Conservation (phyloP, 2,888 invertebrate genomes). For the Drosophila borealis region DNA sequence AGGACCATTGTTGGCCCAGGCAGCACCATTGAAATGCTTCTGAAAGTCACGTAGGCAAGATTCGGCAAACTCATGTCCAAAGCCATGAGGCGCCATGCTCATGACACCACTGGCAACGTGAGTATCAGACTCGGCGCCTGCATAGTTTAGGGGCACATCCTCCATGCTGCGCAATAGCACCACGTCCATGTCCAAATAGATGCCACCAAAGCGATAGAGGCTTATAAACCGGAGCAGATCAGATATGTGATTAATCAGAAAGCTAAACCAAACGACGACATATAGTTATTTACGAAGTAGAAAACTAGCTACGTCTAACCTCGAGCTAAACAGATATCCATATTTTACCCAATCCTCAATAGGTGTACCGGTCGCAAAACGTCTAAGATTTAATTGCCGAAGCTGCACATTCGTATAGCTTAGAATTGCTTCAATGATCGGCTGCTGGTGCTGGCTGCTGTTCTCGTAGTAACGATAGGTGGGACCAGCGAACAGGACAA, state of each 20-base stretch:
- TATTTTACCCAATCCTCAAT: constrained; percentile 77
- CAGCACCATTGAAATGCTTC: constrained; percentile 86
- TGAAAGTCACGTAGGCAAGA: constrained; percentile 86
- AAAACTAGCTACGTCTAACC: constrained; percentile 41
- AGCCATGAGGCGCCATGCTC: constrained; percentile 86
- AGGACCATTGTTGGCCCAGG: constrained; percentile 86
- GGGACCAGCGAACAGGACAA: constrained; percentile 81
- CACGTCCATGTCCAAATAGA: constrained; percentile 91
- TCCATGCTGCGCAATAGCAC: constrained; percentile 87
- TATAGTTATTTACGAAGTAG: no score
- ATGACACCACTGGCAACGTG: constrained; percentile 89
- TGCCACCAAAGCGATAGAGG: constrained; percentile 91
- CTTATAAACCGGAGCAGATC: constrained; percentile 82
- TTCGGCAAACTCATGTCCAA: constrained; percentile 87
- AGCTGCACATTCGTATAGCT: constrained; percentile 81
- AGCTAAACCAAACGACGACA: constrained; percentile 6
- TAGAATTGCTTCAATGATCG: constrained; percentile 69
- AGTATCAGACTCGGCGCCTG: constrained; percentile 87
- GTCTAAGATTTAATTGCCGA: constrained; percentile 80
- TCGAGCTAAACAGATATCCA: constrained; percentile 73
- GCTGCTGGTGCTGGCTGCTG: constrained; percentile 24
- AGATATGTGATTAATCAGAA: constrained; percentile 57
- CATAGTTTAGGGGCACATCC: constrained; percentile 86
- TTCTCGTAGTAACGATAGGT: constrained; percentile 58
- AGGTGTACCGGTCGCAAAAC: constrained; percentile 81